These are phyloP conservation scores for Lithophane semibrunnea DNA, from an alignment of 2,888 invertebrate species.

Conservation along the genomic window DNA sequence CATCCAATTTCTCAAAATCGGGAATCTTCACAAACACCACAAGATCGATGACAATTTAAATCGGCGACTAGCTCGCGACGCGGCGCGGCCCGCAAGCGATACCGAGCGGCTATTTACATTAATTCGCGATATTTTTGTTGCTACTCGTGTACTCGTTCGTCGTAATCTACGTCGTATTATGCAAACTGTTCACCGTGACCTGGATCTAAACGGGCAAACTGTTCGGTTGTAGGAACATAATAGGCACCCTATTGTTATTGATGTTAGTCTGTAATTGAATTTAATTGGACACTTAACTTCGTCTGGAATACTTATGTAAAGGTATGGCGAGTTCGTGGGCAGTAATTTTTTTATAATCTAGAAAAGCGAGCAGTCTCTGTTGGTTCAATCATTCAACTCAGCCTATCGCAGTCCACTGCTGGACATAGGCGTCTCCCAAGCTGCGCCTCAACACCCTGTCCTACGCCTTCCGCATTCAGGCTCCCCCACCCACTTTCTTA, in stretches of 20 bases:
- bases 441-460: too few relatives aligned
- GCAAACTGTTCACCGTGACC: conserved; percentile 71
- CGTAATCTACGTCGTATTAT: conserved; percentile 67
- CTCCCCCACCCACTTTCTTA: too few relatives aligned
- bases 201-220: conserved; percentile 62
- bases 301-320: not conserved
- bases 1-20: conserved; percentile 38
- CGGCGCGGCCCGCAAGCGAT: conserved; percentile 56
- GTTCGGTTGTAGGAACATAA: conserved; percentile 45
- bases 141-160: conserved; percentile 58
- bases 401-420: too few relatives aligned
- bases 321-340: not conserved
- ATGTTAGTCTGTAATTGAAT: conserved; percentile 34
- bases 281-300: conserved; percentile 23
- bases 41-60: conserved; percentile 64
- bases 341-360: not conserved
- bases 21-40: conserved; percentile 50
- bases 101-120: conserved; percentile 69
- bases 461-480: too few relatives aligned
- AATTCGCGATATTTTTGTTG: conserved; percentile 72
- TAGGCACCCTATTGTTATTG: conserved; percentile 40
- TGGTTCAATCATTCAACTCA: too few relatives aligned
- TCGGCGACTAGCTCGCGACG: conserved; percentile 48
- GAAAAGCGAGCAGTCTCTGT: not conserved
- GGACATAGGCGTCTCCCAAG: too few relatives aligned